Conservation (phyloP, 2,888 invertebrate genomes). For the Orthosia incerta region DNA sequence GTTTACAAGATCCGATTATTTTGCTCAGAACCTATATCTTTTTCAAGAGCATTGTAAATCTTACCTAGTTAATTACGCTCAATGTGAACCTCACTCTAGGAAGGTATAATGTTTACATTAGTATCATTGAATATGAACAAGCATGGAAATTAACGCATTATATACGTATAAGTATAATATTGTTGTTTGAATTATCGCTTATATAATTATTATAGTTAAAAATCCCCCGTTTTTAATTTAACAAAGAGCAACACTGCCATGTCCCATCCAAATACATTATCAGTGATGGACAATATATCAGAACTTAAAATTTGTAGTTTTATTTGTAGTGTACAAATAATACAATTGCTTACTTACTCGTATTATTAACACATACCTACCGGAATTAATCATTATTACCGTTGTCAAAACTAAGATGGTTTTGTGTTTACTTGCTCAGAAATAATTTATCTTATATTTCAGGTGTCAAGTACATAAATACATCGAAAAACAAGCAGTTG, state of each 20-base stretch:
- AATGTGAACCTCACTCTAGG: neutral
- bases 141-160: no score
- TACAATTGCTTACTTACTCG: no score
- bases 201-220: neutral
- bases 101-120: no score
- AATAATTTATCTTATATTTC: neutral
- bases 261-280: neutral
- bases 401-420: no score
- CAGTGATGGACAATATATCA: neutral
- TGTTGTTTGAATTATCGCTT: neutral
- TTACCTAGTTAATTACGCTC: neutral
- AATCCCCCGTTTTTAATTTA: neutral
- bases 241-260: neutral
- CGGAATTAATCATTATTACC: neutral
- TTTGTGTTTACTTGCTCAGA: no score
- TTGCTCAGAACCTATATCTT: no score
- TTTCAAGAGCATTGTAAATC: no score
- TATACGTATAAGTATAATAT: neutral
- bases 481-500: neutral
- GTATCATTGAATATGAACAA: no score
- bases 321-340: neutral
- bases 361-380: no score
- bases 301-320: no score
- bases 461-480: slow-evolving; percentile 5
- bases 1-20: no score